Conservation (phyloP, 1,140 invertebrate species). For the Antheraea mylitta region DNA sequence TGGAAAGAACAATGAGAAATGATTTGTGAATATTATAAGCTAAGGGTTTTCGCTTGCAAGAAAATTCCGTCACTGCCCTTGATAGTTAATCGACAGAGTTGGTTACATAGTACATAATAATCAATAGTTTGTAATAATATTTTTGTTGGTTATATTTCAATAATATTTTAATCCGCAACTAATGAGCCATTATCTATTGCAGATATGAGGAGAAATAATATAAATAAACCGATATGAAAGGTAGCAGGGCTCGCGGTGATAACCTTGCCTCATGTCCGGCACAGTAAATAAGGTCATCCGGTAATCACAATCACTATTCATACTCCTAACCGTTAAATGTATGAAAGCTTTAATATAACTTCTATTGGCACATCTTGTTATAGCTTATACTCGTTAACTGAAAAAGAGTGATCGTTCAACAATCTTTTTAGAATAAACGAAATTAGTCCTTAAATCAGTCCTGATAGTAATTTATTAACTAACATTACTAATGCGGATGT, state of each 20-base stretch:
- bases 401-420: no score
- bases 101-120: no score
- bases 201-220: constrained; percentile 13
- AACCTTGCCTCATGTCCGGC: constrained; percentile 36
- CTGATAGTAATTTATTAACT: no score
- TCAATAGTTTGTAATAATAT: no score
- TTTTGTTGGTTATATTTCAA: neutral
- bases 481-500: no score
- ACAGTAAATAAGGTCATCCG: constrained; percentile 42
- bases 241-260: constrained; percentile 34
- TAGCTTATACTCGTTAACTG: neutral
- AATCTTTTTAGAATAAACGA: no score
- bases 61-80: no score
- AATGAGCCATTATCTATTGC: neutral
- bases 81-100: no score
- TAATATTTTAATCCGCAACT: constrained; percentile 9
- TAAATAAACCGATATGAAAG: constrained; percentile 33
- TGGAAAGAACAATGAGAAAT: no score
- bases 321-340: constrained; percentile 2
- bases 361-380: neutral
- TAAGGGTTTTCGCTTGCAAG: no score
- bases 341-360: neutral
- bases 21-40: no score
- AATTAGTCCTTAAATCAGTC: no score
- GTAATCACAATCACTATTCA: constrained; percentile 20